These are phyloP conservation scores for Stegophylla sp. DNA, from an alignment of 2,888 invertebrate genomes.

Conservation along the genomic window DNA sequence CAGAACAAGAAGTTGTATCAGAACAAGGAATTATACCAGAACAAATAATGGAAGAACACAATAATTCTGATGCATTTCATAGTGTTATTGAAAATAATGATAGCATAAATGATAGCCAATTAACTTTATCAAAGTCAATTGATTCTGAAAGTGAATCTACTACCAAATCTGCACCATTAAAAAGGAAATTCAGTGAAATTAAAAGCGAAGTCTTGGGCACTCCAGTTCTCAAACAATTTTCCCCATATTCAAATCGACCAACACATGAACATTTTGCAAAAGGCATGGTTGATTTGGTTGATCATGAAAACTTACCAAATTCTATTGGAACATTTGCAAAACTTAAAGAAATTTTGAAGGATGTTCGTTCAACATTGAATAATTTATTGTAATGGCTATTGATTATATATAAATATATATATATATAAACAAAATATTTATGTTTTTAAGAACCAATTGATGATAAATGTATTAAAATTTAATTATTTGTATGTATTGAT, in stretches of 20 bases:
- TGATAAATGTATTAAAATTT: neutral
- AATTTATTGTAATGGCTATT: slow-evolving; percentile 12
- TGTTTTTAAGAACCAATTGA: neutral
- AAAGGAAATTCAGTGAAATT: slow-evolving; percentile 33
- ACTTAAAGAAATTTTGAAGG: slow-evolving; percentile 44
- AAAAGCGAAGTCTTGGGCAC: slow-evolving; percentile 38
- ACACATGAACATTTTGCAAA: slow-evolving; percentile 26
- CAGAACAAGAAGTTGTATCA: no score
- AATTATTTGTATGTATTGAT: slow-evolving; percentile 79
- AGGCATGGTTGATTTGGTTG: slow-evolving; percentile 50
- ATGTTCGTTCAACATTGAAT: slow-evolving; percentile 42
- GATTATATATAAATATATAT: neutral
- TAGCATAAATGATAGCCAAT: neutral
- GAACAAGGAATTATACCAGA: neutral
- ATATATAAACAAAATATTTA: slow-evolving; percentile 4
- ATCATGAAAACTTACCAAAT: slow-evolving; percentile 50
- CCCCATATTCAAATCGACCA: slow-evolving; percentile 32
- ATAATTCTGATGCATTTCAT: neutral
- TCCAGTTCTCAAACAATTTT: slow-evolving; percentile 32
- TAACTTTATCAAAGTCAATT: neutral
- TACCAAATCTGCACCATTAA: neutral
- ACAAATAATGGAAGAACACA: neutral
- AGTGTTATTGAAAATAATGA: neutral
- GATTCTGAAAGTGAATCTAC: neutral
- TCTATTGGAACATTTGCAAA: slow-evolving; percentile 38